These are phyloP conservation scores for Drosophila sechellia DNA, from an alignment of 1,140 invertebrate species.

Conservation along the genomic window DNA sequence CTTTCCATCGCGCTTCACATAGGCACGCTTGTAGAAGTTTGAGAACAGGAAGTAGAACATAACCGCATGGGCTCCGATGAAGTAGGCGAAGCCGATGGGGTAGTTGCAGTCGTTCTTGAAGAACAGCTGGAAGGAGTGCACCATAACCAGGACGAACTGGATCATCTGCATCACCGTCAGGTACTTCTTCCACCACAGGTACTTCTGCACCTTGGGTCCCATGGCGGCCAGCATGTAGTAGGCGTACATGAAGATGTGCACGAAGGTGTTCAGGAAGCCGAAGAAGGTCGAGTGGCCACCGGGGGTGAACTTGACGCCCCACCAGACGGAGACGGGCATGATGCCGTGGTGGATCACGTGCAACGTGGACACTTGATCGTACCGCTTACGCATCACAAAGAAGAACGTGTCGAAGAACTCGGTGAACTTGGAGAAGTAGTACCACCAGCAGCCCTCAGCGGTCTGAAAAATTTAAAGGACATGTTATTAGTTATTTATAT, in stretches of 20 bases:
- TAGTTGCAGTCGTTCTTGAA: slow-evolving; percentile 93
- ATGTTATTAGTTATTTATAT: background rate
- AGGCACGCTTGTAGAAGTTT: slow-evolving; percentile 90
- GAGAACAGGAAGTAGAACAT: slow-evolving; percentile 93
- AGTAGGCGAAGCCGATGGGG: slow-evolving; percentile 90
- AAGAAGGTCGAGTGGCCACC: slow-evolving; percentile 91
- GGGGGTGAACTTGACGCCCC: slow-evolving; percentile 95
- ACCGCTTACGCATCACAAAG: slow-evolving; percentile 94
- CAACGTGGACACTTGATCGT: slow-evolving; percentile 92
- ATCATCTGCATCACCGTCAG: slow-evolving; percentile 94
- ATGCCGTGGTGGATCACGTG: slow-evolving; percentile 97
- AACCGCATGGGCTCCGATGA: slow-evolving; percentile 90
- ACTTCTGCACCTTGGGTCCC: slow-evolving; percentile 93
- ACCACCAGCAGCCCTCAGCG: slow-evolving; percentile 92
- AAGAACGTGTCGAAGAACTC: slow-evolving; percentile 96
- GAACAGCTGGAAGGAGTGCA: slow-evolving; percentile 93
- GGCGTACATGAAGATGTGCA: slow-evolving; percentile 96
- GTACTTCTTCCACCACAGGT: slow-evolving; percentile 98
- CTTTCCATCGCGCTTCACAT: slow-evolving; percentile 85
- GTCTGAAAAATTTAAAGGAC: slow-evolving; percentile 85
- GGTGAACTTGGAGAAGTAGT: slow-evolving; percentile 94
- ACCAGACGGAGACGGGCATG: slow-evolving; percentile 97
- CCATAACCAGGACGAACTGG: slow-evolving; percentile 92
- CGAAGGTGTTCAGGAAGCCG: slow-evolving; percentile 93
- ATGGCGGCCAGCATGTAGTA: slow-evolving; percentile 95